These are phyloP conservation scores for Mastacembelus armatus DNA, from an alignment of 2,797 vertebrate genomes.

Conservation along the genomic window DNA sequence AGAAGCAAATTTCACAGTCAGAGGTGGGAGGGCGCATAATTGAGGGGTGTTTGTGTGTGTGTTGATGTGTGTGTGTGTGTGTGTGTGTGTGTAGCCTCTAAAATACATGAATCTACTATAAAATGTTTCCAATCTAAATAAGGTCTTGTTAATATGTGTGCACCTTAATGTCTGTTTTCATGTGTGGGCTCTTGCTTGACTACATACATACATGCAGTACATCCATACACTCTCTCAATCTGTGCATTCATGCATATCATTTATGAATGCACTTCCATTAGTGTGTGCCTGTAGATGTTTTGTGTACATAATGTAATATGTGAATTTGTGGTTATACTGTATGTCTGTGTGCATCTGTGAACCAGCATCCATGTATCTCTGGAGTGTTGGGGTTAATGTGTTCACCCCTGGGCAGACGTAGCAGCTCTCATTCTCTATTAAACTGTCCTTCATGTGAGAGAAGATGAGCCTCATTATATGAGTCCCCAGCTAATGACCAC, in stretches of 20 bases:
- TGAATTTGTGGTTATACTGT: background rate
- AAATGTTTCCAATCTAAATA: slow-evolving; percentile 15
- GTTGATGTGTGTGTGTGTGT: background rate
- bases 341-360: slow-evolving; percentile 10
- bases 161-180: slow-evolving; percentile 6
- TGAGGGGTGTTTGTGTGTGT: slow-evolving; percentile 9
- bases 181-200: slow-evolving; percentile 2
- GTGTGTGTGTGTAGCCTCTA: slow-evolving; percentile 3
- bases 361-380: background rate
- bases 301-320: slow-evolving; percentile 17
- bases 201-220: no score
- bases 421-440: slow-evolving; percentile 70
- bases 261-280: slow-evolving; percentile 9
- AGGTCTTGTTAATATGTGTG: background rate
- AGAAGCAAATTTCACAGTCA: slow-evolving; percentile 53
- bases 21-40: slow-evolving; percentile 23
- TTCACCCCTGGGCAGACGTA: slow-evolving; percentile 45
- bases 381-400: slow-evolving; percentile 61
- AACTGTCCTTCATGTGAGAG: slow-evolving; percentile 70
- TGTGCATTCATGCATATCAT: slow-evolving; percentile 25
- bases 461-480: slow-evolving; percentile 76
- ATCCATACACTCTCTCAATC: no score
- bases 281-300: slow-evolving; percentile 12
- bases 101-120: slow-evolving; percentile 24
- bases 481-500: slow-evolving; percentile 70